phyloP scores from a whole-genome alignment of 2,113 vertebrate genomes.

The Ptilorrhoa leucosticta region DNA sequence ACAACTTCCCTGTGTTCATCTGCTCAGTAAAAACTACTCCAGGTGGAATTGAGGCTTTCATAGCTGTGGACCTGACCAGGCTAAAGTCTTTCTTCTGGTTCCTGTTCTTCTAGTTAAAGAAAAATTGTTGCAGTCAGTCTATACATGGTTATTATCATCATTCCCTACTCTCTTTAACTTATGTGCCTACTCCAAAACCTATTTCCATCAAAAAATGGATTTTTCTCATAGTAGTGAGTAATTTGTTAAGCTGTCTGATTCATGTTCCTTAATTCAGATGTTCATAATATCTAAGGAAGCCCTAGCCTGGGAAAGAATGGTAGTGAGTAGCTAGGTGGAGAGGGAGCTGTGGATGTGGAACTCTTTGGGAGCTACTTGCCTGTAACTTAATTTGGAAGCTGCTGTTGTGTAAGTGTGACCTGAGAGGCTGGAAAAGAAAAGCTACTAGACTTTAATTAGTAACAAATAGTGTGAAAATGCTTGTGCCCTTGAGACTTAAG shows the following conservation, averaged over 20 bases:
- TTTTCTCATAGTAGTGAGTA: background rate
- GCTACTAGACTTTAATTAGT: slow-evolving; percentile 3
- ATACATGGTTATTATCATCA: background rate
- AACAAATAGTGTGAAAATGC: slow-evolving; percentile 6
- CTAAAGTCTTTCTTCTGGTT: background rate
- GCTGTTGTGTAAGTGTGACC: background rate
- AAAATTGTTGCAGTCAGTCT: background rate
- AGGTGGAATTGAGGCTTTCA: background rate
- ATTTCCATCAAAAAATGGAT: background rate
- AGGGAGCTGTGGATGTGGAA: background rate
- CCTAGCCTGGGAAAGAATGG: background rate
- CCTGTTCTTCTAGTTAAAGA: background rate
- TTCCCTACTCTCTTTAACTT: background rate
- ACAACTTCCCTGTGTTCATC: background rate
- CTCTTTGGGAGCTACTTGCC: background rate
- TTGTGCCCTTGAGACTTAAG: slow-evolving; percentile 3
- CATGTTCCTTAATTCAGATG: background rate
- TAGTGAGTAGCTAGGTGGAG: background rate
- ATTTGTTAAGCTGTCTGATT: background rate
- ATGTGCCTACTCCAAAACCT: background rate
- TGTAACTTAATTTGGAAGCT: background rate
- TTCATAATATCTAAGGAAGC: background rate
- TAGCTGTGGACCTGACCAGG: background rate
- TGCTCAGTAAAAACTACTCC: background rate
- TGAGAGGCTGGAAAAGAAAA: background rate